A percentile compares a stretch with the other conserved stretches of the same genome.
phyloP scores from a whole-genome alignment of 2,888 invertebrate genomes.

The Limenitis camilla region DNA sequence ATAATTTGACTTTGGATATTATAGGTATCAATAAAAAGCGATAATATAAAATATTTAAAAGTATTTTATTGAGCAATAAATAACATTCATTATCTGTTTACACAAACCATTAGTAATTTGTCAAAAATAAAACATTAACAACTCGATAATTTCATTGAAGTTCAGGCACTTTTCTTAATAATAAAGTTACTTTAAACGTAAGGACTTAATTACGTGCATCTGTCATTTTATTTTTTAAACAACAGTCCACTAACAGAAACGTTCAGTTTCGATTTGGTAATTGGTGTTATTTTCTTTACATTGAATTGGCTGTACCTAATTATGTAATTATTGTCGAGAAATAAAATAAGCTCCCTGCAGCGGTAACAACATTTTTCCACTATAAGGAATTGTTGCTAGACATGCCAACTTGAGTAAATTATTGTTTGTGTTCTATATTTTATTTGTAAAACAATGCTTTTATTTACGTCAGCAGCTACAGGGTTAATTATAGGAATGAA shows the following conservation, averaged over 20 bases:
- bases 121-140: neutral
- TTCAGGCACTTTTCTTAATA: neutral
- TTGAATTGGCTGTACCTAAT: slow-evolving; percentile 30
- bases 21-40: no score
- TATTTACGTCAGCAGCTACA: no score
- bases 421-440: neutral
- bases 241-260: slow-evolving; percentile 19
- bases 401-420: neutral
- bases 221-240: slow-evolving; percentile 24
- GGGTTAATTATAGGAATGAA: no score
- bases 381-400: neutral
- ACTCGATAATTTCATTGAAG: slow-evolving; percentile 23
- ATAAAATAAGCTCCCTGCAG: slow-evolving; percentile 9
- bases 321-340: slow-evolving; percentile 30
- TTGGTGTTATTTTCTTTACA: slow-evolving; percentile 33
- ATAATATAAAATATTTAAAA: no score
- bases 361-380: slow-evolving; percentile 9
- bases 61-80: no score
- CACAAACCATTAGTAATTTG: neutral
- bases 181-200: slow-evolving; percentile 13
- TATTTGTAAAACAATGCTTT: neutral
- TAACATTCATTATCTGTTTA: no score
- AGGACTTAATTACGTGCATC: slow-evolving; percentile 23
- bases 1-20: no score
- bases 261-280: slow-evolving; percentile 28